phyloP scores from a whole-genome alignment of 1,140 invertebrate genomes.

The Apocrypta bakeri region DNA sequence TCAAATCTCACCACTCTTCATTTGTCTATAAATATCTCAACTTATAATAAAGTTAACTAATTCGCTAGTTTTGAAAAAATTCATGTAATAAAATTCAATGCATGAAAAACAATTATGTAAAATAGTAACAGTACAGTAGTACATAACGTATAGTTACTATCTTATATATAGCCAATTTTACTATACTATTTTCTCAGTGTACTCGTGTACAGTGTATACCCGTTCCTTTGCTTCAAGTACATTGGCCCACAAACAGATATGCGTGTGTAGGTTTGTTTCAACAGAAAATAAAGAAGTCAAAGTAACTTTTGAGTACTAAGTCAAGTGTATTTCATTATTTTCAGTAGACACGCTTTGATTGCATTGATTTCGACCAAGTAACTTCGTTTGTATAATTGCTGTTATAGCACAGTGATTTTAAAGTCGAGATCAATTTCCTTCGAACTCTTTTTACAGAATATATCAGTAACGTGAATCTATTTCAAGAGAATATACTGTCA shows the following conservation, averaged over 20 bases:
- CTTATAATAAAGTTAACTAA: constrained; percentile 36
- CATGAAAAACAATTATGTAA: no score
- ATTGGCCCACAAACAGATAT: constrained; percentile 6
- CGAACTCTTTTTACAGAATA: no score
- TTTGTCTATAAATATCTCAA: neutral
- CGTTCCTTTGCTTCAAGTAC: neutral
- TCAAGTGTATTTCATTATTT: neutral
- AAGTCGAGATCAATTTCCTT: no score
- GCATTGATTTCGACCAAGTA: neutral
- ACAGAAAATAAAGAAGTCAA: neutral
- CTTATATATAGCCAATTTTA: no score
- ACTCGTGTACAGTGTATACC: neutral
- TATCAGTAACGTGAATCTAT: no score
- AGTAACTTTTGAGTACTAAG: neutral
- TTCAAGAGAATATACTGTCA: no score
- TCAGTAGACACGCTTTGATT: neutral
- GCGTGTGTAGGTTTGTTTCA: neutral
- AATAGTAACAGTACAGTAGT: no score
- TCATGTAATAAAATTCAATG: no score
- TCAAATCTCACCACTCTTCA: neutral
- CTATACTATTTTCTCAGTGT: no score
- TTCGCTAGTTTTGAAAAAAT: neutral
- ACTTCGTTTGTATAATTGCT: neutral
- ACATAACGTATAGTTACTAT: no score
- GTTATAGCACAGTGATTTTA: neutral